Evolutionary conservation across 2,113 vertebrate genomes (phyloP).

Genomic region (Myocastor coypus): DNA sequence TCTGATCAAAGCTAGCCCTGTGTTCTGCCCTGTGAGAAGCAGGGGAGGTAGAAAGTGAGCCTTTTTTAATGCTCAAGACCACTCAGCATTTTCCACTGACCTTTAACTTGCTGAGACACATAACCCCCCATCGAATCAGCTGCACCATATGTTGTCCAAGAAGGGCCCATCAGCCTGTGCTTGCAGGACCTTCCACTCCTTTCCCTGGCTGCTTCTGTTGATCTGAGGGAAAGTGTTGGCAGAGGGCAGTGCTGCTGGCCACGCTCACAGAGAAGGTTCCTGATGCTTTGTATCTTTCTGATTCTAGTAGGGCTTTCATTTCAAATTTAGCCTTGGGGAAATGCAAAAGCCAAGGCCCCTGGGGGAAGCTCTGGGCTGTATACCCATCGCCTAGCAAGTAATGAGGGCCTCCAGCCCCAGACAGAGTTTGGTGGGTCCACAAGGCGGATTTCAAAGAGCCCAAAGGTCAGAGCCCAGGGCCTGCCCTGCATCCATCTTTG

Average conservation of each 20-base stretch:
- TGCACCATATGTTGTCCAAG: background rate
- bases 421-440: constrained; percentile 80
- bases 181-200: background rate
- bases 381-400: constrained; percentile 84
- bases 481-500: constrained; percentile 73
- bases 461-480: constrained; percentile 48
- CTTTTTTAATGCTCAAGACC: background rate
- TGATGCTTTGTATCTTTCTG: constrained; percentile 25
- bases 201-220: background rate
- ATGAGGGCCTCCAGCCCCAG: constrained; percentile 85
- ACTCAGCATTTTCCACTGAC: background rate
- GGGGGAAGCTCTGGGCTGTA: constrained; percentile 83
- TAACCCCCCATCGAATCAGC: background rate
- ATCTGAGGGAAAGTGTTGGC: background rate
- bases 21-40: background rate
- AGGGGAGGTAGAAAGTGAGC: background rate
- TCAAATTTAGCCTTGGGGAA: constrained; percentile 81
- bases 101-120: background rate
- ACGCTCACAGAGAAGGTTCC: background rate
- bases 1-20: background rate
- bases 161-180: background rate
- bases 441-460: constrained; percentile 81
- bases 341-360: constrained; percentile 75
- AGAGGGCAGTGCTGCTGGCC: background rate
- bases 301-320: constrained; percentile 79